Evolutionary conservation across 2,113 vertebrate genomes (phyloP), one percentile per base, ranked within the genome.

Genomic region (Scomber colias): DNA sequence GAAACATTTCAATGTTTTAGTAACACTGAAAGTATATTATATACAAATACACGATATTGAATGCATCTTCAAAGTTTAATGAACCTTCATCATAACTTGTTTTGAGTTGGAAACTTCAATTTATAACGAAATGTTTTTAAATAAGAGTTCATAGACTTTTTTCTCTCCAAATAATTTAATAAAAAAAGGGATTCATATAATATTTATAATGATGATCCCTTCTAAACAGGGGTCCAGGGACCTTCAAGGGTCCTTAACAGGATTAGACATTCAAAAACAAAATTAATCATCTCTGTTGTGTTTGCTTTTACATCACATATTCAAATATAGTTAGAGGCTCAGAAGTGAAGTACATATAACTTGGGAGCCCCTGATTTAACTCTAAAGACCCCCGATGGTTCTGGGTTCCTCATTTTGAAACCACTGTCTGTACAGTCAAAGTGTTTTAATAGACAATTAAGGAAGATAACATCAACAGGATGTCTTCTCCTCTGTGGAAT

Each of bases 391-490:
- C 13, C 4, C 0, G 2, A 21, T 54, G 64, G 27, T n/a, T 27
- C 62, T 24, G 50, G 27, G 49, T 12, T 27, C 44, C 56, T 27
- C 30, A 7, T 11, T 40, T 11, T 55, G 57, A 40, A 0, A 55
- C 8, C 45, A 48, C 13, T 8, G 68, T 50, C 7, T 64, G 53
- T 15, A n/a, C 48, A 11, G 48, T 44, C 77, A 68, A 30, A 16
- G 81, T 49, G 44, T 54, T 10, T 56, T 54, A 50, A n/a, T 30
- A 49, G 67, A 75, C 55, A 65, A 10, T 21, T 69, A 19, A 56
- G 35, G 63, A 21, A 69, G 78, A 17, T 78, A 83, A 72, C 84
- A 71, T 82, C 75, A 86, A 84, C 87, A 84, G 87, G 89, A 90
- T 79, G 85, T 87, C 79, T 72, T 40, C 69, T 76, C 53, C 79